Percentiles rank a stretch among this genome's conserved stretches.
These are phyloP conservation scores for Shinisaurus crocodilurus DNA, from an alignment of 2,113 vertebrate genomes.

Conservation along the genomic window DNA sequence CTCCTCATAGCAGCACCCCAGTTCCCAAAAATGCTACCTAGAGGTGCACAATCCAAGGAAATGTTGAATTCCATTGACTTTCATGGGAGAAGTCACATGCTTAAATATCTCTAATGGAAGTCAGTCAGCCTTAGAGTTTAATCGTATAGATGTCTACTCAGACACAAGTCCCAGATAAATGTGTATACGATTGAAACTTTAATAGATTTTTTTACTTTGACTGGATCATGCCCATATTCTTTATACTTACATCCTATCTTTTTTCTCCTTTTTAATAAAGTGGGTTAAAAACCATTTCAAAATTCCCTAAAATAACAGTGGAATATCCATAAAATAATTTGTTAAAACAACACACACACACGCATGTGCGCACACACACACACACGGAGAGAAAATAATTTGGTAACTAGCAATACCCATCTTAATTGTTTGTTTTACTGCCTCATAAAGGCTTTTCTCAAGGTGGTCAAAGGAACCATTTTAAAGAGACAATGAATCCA, in stretches of 20 bases:
- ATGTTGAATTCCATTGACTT: background rate
- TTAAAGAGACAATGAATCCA: background rate
- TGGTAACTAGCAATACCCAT: background rate
- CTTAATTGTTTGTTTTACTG: background rate
- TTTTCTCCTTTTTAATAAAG: background rate
- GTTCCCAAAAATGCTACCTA: too few species aligned
- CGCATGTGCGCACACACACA: too few species aligned
- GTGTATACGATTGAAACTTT: background rate
- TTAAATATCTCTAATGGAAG: background rate
- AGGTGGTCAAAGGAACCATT: background rate
- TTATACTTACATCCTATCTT: background rate
- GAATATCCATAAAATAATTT: background rate
- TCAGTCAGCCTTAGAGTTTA: background rate
- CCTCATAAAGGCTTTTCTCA: background rate
- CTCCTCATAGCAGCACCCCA: too few species aligned
- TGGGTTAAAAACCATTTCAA: background rate
- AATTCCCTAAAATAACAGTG: background rate
- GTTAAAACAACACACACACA: too few species aligned
- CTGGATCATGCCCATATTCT: background rate
- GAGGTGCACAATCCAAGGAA: too few species aligned
- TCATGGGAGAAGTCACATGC: background rate
- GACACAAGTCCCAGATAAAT: background rate
- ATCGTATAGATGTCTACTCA: background rate
- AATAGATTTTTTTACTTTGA: background rate
- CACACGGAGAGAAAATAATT: background rate